Evolutionary conservation across 2,888 invertebrate genomes (phyloP), one percentile per base, ranked within the genome.

Genomic region (Morinoia aosen): DNA sequence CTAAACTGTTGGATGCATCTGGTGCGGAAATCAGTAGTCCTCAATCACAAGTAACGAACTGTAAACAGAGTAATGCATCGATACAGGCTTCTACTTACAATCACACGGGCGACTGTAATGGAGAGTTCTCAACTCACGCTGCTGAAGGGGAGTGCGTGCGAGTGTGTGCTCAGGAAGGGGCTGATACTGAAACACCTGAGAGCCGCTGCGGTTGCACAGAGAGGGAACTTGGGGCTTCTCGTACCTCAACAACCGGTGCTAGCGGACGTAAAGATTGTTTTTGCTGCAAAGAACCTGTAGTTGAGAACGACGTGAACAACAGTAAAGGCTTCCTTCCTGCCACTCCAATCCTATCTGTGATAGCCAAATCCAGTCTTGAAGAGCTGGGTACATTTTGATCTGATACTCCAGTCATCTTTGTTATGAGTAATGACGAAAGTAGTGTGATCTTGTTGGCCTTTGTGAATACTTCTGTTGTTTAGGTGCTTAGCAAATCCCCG

Each of bases 341-440:
- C 56, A 58, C 93, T 25, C 57, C 93, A 33, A 12, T 93, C 48
- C 56, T 48, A 57, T 57, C 93, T 93, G 93, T 93, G 93, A 93
- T 93, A 93, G 93, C 48, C 33, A 93, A 93, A 33, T 93, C 93
- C 93, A 93, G 93, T 93, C 93, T 93, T 48, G 93, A 93, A 48
- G 93, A 93, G 33, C 93, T 93, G 93, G 93, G 57, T 19, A 93
- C 56, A 11, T 57, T 93, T 93, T 93, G 93, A 93, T 93, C 93
- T 93, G 40, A 56, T 93, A 33, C 56, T 33, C 48, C 40, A 91
- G 93, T 93, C 93, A 93, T 57, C 33, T 57, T 93, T 93, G 56
- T 93, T 93, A 93, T 93, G 93, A 56, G 56, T 93, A 58, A 93
- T 93, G 57, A 93, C 33, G n/a, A 57, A 57, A 19, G 57, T 93